These are phyloP conservation scores for Caenorhabditis uteleia DNA, from an alignment of 2,888 invertebrate species.

Conservation along the genomic window DNA sequence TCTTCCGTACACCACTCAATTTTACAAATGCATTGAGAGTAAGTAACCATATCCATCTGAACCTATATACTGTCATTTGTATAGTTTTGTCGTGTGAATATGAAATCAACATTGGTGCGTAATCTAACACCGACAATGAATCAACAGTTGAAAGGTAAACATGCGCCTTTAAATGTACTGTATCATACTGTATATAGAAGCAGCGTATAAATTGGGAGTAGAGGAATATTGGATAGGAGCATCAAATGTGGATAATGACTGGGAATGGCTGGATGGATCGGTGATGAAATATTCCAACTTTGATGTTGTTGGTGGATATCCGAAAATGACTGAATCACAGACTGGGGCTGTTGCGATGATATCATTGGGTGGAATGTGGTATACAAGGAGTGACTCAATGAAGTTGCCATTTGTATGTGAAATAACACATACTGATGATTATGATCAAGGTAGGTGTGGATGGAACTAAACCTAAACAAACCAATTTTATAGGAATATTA, in stretches of 20 bases:
- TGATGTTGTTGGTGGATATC: conserved; percentile 21
- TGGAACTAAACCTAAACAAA: background rate
- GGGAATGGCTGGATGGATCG: conserved; percentile 35
- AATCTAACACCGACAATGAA: too few species aligned
- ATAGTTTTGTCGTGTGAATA: conserved; percentile 32
- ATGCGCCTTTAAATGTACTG: too few species aligned
- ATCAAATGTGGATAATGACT: conserved; percentile 32
- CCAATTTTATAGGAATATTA: conserved; percentile 10
- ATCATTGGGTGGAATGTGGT: conserved; percentile 25
- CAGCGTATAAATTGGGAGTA: conserved; percentile 22
- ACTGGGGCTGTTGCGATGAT: conserved; percentile 30
- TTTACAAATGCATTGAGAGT: conserved; percentile 25
- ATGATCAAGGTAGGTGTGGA: conserved; percentile 18
- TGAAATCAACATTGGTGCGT: too few species aligned
- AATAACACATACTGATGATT: conserved; percentile 7
- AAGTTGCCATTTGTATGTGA: conserved; percentile 29
- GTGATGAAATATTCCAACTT: conserved; percentile 23
- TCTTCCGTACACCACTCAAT: conserved; percentile 24
- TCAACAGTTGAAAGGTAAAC: too few species aligned
- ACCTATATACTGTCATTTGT: background rate
- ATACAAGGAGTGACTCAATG: conserved; percentile 26
- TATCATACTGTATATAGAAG: too few species aligned
- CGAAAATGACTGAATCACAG: conserved; percentile 32
- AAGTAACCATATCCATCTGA: background rate
- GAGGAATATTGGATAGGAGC: conserved; percentile 37